Conservation (phyloP, 2,888 invertebrate species). For the Polia nebulosa region DNA sequence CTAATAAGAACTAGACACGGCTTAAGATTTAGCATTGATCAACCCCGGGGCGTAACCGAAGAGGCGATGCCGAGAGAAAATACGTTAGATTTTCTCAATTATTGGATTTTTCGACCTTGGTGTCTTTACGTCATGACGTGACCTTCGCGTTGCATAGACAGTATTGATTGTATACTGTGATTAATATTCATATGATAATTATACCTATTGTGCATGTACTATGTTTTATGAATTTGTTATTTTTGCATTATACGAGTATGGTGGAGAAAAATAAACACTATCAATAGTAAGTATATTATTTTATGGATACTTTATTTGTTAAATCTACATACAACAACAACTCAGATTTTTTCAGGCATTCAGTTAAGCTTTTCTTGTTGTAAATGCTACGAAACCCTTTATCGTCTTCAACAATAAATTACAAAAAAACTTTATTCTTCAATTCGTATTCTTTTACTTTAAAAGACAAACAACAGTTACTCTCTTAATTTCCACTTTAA, state of each 20-base stretch:
- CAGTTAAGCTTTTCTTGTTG: not conserved
- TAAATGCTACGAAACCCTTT: not conserved
- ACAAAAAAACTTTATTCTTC: not conserved
- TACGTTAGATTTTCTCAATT: constrained; percentile 4
- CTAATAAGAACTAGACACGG: constrained; percentile 11
- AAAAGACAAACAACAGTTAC: constrained; percentile 12
- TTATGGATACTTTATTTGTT: no score
- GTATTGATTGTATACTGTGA: not conserved
- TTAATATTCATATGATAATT: not conserved
- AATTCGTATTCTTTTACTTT: not conserved
- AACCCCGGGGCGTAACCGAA: not conserved
- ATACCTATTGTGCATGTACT: no score
- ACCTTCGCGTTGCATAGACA: not conserved
- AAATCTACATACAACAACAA: not conserved
- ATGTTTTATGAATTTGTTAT: no score
- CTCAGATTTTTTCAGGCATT: not conserved
- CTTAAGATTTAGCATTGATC: not conserved
- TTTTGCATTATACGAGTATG: no score
- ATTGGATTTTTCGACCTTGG: not conserved
- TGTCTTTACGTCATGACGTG: not conserved
- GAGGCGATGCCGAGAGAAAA: not conserved
- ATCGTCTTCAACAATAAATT: not conserved
- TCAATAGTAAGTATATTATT: no score
- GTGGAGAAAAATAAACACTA: no score
- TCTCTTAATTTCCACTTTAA: constrained; percentile 43